These are phyloP conservation scores for Aphaenogaster rudis DNA, from an alignment of 1,140 invertebrate species.

Conservation along the genomic window DNA sequence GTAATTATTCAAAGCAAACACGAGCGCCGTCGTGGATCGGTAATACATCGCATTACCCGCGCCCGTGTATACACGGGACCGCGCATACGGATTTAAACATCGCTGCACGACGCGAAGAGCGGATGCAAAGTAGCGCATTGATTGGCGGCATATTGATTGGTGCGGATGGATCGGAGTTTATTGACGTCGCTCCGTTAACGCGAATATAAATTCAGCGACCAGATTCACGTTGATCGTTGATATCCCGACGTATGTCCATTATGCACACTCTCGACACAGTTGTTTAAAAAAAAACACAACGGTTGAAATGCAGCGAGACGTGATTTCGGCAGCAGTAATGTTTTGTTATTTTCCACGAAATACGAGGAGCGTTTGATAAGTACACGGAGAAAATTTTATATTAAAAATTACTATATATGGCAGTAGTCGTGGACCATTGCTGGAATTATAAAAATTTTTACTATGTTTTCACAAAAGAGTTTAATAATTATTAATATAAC, in stretches of 20 bases:
- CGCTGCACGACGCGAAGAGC: background rate
- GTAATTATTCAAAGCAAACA: slow-evolving; percentile 76
- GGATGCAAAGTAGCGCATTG: slow-evolving; percentile 33
- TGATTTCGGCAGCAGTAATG: background rate
- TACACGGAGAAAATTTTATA: too few species aligned
- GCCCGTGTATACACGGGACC: slow-evolving; percentile 35
- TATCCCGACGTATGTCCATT: background rate
- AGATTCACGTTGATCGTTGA: background rate
- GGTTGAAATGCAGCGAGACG: background rate
- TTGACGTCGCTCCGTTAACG: background rate
- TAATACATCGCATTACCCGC: slow-evolving; percentile 70
- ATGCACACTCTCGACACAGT: too few species aligned
- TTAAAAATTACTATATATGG: too few species aligned
- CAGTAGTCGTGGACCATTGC: too few species aligned
- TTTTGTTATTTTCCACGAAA: background rate
- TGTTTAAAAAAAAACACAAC: background rate
- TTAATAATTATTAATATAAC: too few species aligned
- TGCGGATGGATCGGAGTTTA: slow-evolving; percentile 1
- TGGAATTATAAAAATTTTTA: too few species aligned
- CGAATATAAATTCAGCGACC: background rate
- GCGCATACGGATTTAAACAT: slow-evolving; percentile 30
- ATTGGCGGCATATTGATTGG: slow-evolving; percentile 28
- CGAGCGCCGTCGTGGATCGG: slow-evolving; percentile 68
- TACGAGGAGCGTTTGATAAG: background rate
- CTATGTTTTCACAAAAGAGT: too few species aligned